phyloP scores from a whole-genome alignment of 2,113 vertebrate genomes.

The Cheirogaleus medius region DNA sequence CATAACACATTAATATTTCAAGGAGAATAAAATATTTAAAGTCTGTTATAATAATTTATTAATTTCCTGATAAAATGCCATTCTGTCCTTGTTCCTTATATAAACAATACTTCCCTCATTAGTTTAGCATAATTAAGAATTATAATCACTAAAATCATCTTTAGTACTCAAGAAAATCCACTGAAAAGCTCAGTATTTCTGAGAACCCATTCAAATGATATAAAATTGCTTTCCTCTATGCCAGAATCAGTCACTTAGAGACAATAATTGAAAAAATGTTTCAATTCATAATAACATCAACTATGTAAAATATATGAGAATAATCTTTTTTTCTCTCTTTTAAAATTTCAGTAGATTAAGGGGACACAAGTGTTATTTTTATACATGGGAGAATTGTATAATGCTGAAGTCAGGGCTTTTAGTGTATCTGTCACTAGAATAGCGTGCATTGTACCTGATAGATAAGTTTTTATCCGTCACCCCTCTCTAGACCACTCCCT shows the following conservation, averaged over 20 bases:
- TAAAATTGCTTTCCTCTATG: neutral
- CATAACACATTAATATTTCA: conserved; percentile 47
- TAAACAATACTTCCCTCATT: neutral
- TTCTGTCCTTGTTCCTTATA: neutral
- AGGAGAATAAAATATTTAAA: conserved; percentile 25
- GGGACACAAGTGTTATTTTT: too few relatives aligned
- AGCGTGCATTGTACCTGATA: too few relatives aligned
- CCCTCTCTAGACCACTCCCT: too few relatives aligned
- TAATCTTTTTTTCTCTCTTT: neutral
- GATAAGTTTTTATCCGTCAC: too few relatives aligned
- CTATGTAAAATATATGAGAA: neutral
- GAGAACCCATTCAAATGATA: neutral
- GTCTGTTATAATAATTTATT: neutral
- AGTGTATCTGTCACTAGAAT: too few relatives aligned
- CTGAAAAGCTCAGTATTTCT: neutral
- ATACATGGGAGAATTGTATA: too few relatives aligned
- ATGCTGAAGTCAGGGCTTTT: too few relatives aligned
- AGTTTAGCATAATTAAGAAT: neutral
- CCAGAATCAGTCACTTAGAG: neutral
- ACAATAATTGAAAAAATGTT: neutral
- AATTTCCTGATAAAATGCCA: neutral
- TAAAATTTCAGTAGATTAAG: too few relatives aligned
- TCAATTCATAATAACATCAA: neutral
- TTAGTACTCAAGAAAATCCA: neutral
- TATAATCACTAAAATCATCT: neutral